Evolutionary conservation across 1,140 invertebrate species (phyloP), one percentile per base, ranked within the genome.

Genomic region (Campoletis sonorensis): DNA sequence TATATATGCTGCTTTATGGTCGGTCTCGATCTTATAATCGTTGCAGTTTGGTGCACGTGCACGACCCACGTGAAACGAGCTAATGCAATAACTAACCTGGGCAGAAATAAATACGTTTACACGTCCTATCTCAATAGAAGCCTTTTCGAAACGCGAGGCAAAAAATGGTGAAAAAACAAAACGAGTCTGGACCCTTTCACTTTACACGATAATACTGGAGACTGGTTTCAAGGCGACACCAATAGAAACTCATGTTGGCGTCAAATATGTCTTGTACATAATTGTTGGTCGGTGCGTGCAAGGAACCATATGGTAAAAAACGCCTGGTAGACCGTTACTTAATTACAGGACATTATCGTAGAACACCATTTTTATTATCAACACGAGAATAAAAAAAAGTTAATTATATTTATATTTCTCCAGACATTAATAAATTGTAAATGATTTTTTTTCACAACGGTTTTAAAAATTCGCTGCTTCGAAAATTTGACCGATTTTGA

Each of bases 211-310:
- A 72, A 61, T 79, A 54, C 15, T 71, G 33, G 21, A 71, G 79
- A 72, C 87, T 87, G 86, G 80, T 84, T 88, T 87, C 88, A 89
- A 89, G 87, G 87, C 87, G 68, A 87, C 84, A 81, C 83, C 84
- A 75, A 83, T 82, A 84, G 37, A 75, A 49, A 82, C 83, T 68
- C 80, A 70, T 84, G 84, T 81, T 79, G 79, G 76, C 54, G 54
- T 40, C n/a, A 64, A 33, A 61, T 67, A 54, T 45, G 18, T 58
- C 54, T n/a, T 58, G 54, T 58, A 10, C 21, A 23, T n/a, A 10
- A 13, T 58, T 13, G 54, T n/a, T 23, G 54, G 5, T 58, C 54
- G 16, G 21, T 58, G 54, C 54, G 54, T n/a, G 21, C 54, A 54
- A 54, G 49, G 18, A 54, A 16, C 49, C 13, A 21, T 45, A 13